Conservation (phyloP, 1,140 invertebrate species). For the Akabosia matsudoensis region DNA sequence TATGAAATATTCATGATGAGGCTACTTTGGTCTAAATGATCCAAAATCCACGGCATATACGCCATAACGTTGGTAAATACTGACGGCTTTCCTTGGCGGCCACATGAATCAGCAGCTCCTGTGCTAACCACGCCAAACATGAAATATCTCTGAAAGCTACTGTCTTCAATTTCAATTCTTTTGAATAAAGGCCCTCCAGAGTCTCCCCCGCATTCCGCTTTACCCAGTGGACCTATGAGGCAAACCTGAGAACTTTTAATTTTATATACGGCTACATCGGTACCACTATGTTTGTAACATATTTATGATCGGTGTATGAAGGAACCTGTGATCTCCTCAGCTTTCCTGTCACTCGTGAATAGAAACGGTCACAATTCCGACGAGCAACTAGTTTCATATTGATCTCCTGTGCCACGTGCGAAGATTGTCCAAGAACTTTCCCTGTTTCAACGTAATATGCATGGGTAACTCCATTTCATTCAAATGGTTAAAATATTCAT, state of each 20-base stretch:
- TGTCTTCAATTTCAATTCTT: background rate
- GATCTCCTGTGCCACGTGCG: conserved; percentile 11
- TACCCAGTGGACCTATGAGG: conserved; percentile 36
- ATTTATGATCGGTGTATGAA: background rate
- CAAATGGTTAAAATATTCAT: background rate
- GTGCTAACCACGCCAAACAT: conserved; percentile 37
- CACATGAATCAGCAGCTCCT: conserved; percentile 30
- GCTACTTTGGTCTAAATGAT: conserved; percentile 20
- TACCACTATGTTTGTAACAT: too few species aligned
- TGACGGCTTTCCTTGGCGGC: conserved; percentile 15
- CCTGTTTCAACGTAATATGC: conserved; percentile 3
- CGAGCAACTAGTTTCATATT: conserved; percentile 21
- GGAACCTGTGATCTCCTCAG: conserved; percentile 20
- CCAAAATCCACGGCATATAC: conserved; percentile 42
- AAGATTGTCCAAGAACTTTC: background rate
- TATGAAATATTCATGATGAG: too few species aligned
- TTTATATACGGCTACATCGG: background rate
- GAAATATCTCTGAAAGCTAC: conserved; percentile 27
- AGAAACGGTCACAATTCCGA: conserved; percentile 37
- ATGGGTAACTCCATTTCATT: background rate
- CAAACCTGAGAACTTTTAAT: conserved; percentile 28
- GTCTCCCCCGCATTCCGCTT: conserved; percentile 24
- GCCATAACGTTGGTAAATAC: conserved; percentile 34
- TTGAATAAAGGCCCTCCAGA: conserved; percentile 13
- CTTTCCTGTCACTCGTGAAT: conserved; percentile 29